A percentile compares a stretch with the other conserved stretches of the same genome.
Conservation (phyloP, 2,888 invertebrate genomes). For the Parnassius mnemosyne region DNA sequence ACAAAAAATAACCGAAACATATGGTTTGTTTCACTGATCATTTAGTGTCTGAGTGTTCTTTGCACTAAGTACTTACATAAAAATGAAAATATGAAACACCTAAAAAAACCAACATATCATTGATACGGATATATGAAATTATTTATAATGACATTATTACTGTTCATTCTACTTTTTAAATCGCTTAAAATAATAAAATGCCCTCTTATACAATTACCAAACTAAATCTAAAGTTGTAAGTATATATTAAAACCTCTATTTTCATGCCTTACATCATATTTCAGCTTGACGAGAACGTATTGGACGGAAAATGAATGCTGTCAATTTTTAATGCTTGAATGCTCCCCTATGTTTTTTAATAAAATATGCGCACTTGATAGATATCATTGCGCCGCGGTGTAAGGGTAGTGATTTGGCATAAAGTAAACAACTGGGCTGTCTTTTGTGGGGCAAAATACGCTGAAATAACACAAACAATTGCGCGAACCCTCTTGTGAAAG, state of each 20-base stretch:
- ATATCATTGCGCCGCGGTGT: conserved; percentile 60
- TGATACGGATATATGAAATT: conserved; percentile 30
- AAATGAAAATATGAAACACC: neutral
- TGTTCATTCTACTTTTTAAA: conserved; percentile 39
- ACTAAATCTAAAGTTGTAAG: conserved; percentile 18
- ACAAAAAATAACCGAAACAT: too few relatives aligned
- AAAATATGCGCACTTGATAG: conserved; percentile 68
- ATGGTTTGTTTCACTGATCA: too few relatives aligned
- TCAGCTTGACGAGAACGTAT: conserved; percentile 20
- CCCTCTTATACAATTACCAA: conserved; percentile 23
- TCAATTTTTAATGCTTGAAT: conserved; percentile 36
- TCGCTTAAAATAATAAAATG: conserved; percentile 50
- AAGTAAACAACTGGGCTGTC: conserved; percentile 71
- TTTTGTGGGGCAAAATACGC: conserved; percentile 69
- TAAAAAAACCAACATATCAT: conserved; percentile 35
- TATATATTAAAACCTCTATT: conserved; percentile 9
- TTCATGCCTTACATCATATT: conserved; percentile 20
- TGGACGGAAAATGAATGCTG: conserved; percentile 27
- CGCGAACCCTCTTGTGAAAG: conserved; percentile 48
- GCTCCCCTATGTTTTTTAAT: conserved; percentile 69
- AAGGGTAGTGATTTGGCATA: conserved; percentile 75
- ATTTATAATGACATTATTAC: conserved; percentile 42
- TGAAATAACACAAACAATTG: conserved; percentile 74
- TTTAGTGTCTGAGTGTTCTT: neutral
- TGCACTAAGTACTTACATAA: neutral